Evolutionary conservation across 1,140 invertebrate genomes (phyloP), one percentile per base, ranked within the genome.

Genomic region (Rhynchophorus ferrugineus): DNA sequence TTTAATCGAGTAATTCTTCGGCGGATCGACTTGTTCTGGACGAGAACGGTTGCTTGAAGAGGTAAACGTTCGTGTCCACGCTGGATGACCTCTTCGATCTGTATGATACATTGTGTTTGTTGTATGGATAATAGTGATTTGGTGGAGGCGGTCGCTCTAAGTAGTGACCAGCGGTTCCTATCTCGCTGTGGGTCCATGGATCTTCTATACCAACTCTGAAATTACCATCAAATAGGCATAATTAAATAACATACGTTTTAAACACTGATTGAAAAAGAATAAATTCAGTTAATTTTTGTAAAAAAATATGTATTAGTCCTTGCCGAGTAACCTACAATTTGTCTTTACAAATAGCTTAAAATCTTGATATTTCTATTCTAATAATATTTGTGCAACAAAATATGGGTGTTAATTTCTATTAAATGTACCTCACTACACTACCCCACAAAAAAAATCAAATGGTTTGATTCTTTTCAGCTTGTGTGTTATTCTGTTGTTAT

Each of bases 101-200:
- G 44, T 62, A 67, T 3, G 62, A 42, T 3, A 44, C 33, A n/a
- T 49, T 42, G 5, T 53, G 43, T 14, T 59, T 63, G 8, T 39
- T 49, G 21, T 48, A 24, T 19, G 54, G 19, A 38, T 35, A 45
- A 7, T 57, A 48, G 3, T 59, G 21, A 3, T 49, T 36, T 14
- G 62, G 49, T 19, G 35, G 55, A 2, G 58, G 57, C 1, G 66
- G 65, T 29, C 62, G 44, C 20, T 64, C 60, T 20, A 68, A 39
- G 44, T 66, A 68, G 38, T 65, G 65, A 1, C 64, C 64, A 3
- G 66, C 56, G 6, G 61, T 56, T 9, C 66, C 66, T 0, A 68
- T 65, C 49, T 68, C 66, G 19, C 59, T 66, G 17, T 60, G 51
- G 17, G 59, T 18, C 62, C 63, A 66, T 3, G 60, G 64, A 59